Base-by-base conservation (phyloP, 2,797 vertebrate species). In the Myoxocephalus aenaeus region DNA sequence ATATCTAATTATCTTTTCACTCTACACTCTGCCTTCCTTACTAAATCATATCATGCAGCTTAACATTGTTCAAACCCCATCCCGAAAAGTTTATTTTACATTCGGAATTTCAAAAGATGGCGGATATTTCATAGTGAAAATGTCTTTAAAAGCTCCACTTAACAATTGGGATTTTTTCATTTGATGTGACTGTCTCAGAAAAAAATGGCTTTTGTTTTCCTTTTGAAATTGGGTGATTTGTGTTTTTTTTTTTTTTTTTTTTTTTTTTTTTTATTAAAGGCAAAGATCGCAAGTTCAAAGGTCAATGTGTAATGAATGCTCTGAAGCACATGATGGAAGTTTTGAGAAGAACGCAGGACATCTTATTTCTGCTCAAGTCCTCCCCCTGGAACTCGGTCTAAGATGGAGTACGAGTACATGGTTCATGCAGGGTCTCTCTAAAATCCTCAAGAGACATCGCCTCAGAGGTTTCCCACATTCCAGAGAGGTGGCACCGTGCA, bases 381-480 rank as follows among this genome's bases (percentile, higher is more conserved):
- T 14, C 38, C n/a, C 18, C 38, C 32, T 46, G 7, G 14, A 65
- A 51, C 20, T 0, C 0, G 20, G 9, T 36, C 38, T n/a, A 7
- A 32, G 57, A 17, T 4, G 14, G 32, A 17, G n/a, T 12, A 5
- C 11, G 3, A 9, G 14, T 29, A n/a, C 15, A 1, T 59, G 61
- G 62, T n/a, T 34, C 40, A 3, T 22, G 50, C 6, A 29, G 17
- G 46, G 32, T 9, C 2, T 32, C 3, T 0, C 54, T 51, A 3
- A 68, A 57, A 64, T 38, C 54, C n/a, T 54, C 9, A 13, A 61
- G 80, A 81, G 68, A 53, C 6, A 27, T 57, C 9, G 18, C 74
- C 48, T 59, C 5, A 22, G 65, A 54, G 71, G 7, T 75, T 78
- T 69, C 53, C 82, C 46, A 74, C 89, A 92, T 92, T 90, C 85